These are phyloP conservation scores for Megalonaias nervosa DNA, from an alignment of 1,140 invertebrate species.

Conservation along the genomic window DNA sequence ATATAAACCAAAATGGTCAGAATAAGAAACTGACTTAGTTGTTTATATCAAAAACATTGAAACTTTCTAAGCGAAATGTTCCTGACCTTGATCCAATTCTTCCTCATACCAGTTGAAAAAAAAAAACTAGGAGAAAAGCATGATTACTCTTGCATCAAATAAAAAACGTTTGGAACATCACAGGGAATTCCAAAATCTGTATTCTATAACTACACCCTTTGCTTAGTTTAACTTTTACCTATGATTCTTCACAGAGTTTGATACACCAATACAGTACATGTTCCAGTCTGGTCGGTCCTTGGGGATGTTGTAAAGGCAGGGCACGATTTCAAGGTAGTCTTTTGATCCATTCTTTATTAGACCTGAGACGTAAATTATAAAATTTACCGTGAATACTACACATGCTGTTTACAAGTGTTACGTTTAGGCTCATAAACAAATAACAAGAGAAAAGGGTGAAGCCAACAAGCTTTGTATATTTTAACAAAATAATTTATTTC, in stretches of 20 bases:
- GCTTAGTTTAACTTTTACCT: neutral
- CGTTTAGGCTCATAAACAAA: no score
- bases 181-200: neutral
- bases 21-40: no score
- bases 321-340: neutral
- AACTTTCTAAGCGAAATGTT: no score
- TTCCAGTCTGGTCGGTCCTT: slow-evolving; percentile 16
- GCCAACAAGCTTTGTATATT: no score
- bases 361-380: slow-evolving; percentile 3
- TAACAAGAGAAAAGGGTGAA: no score
- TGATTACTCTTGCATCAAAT: neutral
- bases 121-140: neutral
- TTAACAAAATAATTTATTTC: no score
- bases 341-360: slow-evolving; percentile 2
- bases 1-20: no score
- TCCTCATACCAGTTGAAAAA: neutral
- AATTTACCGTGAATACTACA: no score
- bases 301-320: slow-evolving; percentile 7
- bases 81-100: neutral
- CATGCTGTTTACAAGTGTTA: no score
- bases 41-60: no score
- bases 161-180: neutral
- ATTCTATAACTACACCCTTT: neutral
- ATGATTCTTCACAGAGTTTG: slow-evolving; percentile 4
- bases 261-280: slow-evolving; percentile 13